A percentile compares a stretch with the other conserved stretches of the same genome.
These are phyloP conservation scores for Amyelois transitella DNA, from an alignment of 1,140 invertebrate species.

Conservation along the genomic window DNA sequence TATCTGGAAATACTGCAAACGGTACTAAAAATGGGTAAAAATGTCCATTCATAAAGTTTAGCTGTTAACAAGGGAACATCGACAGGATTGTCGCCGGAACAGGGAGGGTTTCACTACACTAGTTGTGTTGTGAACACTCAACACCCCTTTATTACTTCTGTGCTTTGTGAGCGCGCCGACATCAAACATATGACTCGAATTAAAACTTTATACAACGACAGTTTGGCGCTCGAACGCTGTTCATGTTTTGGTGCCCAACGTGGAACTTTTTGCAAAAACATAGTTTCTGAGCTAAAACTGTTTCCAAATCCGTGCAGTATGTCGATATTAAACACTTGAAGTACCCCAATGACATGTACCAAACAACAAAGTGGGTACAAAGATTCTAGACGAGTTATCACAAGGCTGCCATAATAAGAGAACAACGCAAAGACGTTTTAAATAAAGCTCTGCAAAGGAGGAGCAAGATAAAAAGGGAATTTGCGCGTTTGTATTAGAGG, in stretches of 20 bases:
- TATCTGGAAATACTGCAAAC: not conserved
- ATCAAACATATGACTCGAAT: slow-evolving; percentile 58
- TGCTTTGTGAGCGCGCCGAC: slow-evolving; percentile 54
- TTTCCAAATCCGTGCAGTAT: too few species aligned
- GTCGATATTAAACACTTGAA: too few species aligned
- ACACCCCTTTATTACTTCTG: slow-evolving; percentile 67
- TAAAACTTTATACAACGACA: slow-evolving; percentile 58
- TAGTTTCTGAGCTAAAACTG: not conserved
- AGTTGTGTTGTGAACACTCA: slow-evolving; percentile 43
- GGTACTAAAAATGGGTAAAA: not conserved
- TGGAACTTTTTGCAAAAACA: slow-evolving; percentile 12
- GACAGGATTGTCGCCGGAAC: slow-evolving; percentile 12
- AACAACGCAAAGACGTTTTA: slow-evolving; percentile 36
- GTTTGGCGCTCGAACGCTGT: slow-evolving; percentile 40
- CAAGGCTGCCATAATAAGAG: slow-evolving; percentile 41
- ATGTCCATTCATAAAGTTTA: not conserved
- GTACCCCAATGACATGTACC: not conserved
- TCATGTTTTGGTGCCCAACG: slow-evolving; percentile 44
- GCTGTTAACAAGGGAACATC: slow-evolving; percentile 8
- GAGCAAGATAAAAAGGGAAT: slow-evolving; percentile 39
- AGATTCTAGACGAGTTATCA: slow-evolving; percentile 46
- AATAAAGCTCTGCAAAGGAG: slow-evolving; percentile 36
- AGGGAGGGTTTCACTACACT: slow-evolving; percentile 18
- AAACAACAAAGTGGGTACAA: slow-evolving; percentile 1
- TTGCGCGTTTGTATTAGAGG: slow-evolving; percentile 37